Evolutionary conservation across 2,797 vertebrate species (phyloP).

Genomic region (Cyprinodon diabolis): DNA sequence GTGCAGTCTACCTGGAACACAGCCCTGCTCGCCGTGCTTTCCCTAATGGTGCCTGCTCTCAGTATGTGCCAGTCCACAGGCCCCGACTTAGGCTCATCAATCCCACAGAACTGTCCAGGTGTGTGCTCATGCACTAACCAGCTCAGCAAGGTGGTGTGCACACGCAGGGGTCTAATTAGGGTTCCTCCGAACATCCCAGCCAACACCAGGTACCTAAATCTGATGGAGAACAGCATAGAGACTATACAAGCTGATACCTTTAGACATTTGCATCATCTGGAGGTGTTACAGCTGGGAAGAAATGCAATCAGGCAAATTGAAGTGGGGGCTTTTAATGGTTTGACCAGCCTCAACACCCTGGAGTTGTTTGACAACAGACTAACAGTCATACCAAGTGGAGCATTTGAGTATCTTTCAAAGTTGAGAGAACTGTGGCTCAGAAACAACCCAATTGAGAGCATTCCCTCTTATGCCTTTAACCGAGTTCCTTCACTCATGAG

Average conservation of each 20-base stretch:
- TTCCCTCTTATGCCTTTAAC: conserved; percentile 97
- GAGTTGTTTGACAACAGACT: conserved; percentile 98
- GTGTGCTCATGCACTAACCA: conserved; percentile 97
- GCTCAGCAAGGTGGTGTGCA: conserved; percentile 98
- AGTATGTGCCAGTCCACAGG: conserved; percentile 87
- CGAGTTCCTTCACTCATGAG: conserved; percentile 96
- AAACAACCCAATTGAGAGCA: conserved; percentile 98
- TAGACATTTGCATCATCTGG: conserved; percentile 94
- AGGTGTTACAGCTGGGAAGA: conserved; percentile 94
- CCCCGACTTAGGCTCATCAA: conserved; percentile 78
- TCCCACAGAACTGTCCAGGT: conserved; percentile 92
- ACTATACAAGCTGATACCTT: conserved; percentile 96
- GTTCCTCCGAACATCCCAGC: conserved; percentile 93
- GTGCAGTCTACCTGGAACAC: conserved; percentile 95
- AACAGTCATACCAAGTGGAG: conserved; percentile 96
- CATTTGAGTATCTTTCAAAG: conserved; percentile 98
- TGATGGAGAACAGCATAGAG: conserved; percentile 99
- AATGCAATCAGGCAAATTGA: conserved; percentile 97
- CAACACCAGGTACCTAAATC: conserved; percentile 94
- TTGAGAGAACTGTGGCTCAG: conserved; percentile 96
- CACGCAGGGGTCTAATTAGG: conserved; percentile 88
- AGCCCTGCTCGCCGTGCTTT: conserved; percentile 91
- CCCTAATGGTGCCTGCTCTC: conserved; percentile 91
- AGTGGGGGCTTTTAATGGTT: conserved; percentile 95
- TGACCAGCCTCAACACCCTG: conserved; percentile 97